Base-by-base conservation (phyloP, 2,888 invertebrate species). In the Drosophila eohydei region DNA sequence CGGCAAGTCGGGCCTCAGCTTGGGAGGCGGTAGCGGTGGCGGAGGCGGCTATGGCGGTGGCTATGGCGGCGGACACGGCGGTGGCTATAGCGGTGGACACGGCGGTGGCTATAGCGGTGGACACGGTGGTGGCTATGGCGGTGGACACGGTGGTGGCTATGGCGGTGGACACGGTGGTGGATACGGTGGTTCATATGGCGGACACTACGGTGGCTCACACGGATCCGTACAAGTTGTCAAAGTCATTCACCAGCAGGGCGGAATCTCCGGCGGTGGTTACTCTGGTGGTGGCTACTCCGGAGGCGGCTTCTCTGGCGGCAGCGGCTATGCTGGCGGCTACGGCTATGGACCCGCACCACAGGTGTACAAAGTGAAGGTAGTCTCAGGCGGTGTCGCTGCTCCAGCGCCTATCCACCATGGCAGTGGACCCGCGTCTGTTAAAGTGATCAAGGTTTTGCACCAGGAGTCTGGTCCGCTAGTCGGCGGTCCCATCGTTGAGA, bases 381-480 rank as follows among this genome's bases (percentile, higher is more conserved):
- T 91, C 57, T 88, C 88, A 4, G 76, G 79, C 12, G 74, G 71
- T 9, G 58, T 38, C 26, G 50, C 46, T 6, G 76, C 66, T 6
- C 68, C 73, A 32, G 89, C 52, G 2, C 77, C 75, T 34, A 61
- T 60, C 55, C 74, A 74, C 36, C 71, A 72, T 7, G 51, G 43
- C 8, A 62, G 67, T 34, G 74, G 58, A 40, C 63, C 64, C 21
- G 32, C 40, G 16, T 59, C 89, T 36, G 83, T 89, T 1, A 81
- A 81, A 55, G 90, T 88, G 1, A 88, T 90, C 67, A 86, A 83
- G 62, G 74, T 90, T 9, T 12, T 91, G 73, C 87, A 85, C 30
- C 75, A 90, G 48, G 81, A 83, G 7, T 77, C 41, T 14, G 59
- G 55, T n/a, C 51, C 64, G 8, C 16, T 60, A 9, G 44, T 57